Percentiles rank a stretch among this genome's conserved stretches.
phyloP scores from a whole-genome alignment of 2,888 invertebrate genomes.

The Drosophila gaucha region DNA sequence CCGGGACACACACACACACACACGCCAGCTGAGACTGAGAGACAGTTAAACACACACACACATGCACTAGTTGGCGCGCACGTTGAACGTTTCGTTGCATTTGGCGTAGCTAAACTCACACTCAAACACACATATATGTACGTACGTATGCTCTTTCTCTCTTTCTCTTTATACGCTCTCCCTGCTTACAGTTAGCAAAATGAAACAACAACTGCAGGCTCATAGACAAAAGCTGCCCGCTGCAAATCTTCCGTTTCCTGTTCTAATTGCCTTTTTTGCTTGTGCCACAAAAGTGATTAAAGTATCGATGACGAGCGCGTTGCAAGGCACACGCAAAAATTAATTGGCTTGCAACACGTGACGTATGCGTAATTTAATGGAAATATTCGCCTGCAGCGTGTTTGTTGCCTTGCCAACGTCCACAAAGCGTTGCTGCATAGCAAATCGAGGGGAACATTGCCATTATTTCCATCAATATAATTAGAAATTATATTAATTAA shows the following conservation, averaged over 20 bases:
- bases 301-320: slow-evolving; percentile 54
- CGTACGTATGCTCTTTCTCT: not conserved
- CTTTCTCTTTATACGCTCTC: not conserved
- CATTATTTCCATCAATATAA: not conserved
- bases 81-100: slow-evolving; percentile 61
- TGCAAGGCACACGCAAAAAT: slow-evolving; percentile 11
- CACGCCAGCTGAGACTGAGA: slow-evolving; percentile 41
- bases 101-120: slow-evolving; percentile 42
- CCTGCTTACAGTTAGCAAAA: slow-evolving; percentile 31
- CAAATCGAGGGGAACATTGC: not conserved
- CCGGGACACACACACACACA: slow-evolving; percentile 41
- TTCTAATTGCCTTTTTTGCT: slow-evolving; percentile 30
- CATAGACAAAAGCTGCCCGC: slow-evolving; percentile 7
- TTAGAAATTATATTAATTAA: slow-evolving; percentile 21
- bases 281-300: slow-evolving; percentile 44
- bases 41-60: slow-evolving; percentile 23
- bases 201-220: not conserved
- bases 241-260: slow-evolving; percentile 35
- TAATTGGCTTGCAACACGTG: slow-evolving; percentile 68
- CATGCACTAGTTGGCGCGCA: slow-evolving; percentile 39
- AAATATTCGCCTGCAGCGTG: slow-evolving; percentile 3
- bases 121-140: slow-evolving; percentile 4
- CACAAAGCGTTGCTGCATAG: not conserved
- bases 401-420: slow-evolving; percentile 23
- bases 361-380: slow-evolving; percentile 70